phyloP scores from a whole-genome alignment of 2,113 vertebrate species.

The Hiodon tergisus region DNA sequence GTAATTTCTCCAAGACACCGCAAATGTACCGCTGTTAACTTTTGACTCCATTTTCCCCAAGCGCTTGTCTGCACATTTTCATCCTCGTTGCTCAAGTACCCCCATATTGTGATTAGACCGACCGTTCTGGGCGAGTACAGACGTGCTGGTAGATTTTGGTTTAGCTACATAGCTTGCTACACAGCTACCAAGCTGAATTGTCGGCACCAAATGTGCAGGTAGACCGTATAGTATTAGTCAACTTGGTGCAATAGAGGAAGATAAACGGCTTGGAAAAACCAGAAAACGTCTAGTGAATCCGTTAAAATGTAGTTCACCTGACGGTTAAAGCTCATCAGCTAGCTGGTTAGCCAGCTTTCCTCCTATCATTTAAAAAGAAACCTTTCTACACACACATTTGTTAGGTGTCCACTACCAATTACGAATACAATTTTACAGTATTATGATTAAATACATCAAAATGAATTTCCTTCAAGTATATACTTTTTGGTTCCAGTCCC shows the following conservation, averaged over 20 bases:
- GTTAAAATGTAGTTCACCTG: not conserved
- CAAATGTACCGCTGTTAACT: conserved; percentile 12
- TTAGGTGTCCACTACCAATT: too few species aligned
- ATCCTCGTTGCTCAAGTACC: conserved; percentile 44
- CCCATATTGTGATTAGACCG: conserved; percentile 50
- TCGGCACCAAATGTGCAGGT: not conserved
- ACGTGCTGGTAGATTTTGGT: conserved; percentile 45
- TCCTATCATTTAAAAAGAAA: too few species aligned
- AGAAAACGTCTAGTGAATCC: too few species aligned
- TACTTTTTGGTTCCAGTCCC: too few species aligned
- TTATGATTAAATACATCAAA: too few species aligned
- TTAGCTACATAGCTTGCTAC: not conserved
- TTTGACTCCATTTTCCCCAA: conserved; percentile 33
- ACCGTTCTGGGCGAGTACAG: conserved; percentile 32
- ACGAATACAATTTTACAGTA: too few species aligned
- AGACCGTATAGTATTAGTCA: too few species aligned
- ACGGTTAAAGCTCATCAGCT: not conserved
- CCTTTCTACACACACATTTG: too few species aligned
- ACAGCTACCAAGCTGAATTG: not conserved
- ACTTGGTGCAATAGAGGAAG: too few species aligned
- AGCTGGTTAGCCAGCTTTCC: not conserved
- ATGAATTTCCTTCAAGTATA: too few species aligned
- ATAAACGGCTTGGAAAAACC: too few species aligned
- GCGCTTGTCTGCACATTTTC: conserved; percentile 31
- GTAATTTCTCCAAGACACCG: not conserved